Conservation (phyloP, 2,888 invertebrate genomes). For the Tinea trinotella region DNA sequence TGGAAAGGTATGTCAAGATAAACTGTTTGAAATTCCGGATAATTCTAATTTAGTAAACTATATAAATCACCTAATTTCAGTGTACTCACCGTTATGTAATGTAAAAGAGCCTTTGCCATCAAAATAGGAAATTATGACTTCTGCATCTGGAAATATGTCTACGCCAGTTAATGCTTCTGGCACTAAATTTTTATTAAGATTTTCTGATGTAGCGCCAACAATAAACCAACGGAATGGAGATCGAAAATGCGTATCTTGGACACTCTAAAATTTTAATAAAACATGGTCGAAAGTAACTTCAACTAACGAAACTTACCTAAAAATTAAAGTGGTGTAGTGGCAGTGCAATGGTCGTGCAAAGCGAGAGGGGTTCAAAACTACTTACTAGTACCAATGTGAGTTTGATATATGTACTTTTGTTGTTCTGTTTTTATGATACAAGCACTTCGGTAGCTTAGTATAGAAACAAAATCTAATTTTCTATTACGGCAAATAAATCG, state of each 20-base stretch:
- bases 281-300: too few relatives aligned
- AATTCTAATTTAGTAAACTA: conserved; percentile 35
- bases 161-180: conserved; percentile 31
- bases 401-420: too few relatives aligned
- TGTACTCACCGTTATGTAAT: conserved; percentile 25
- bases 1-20: background rate
- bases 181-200: conserved; percentile 23
- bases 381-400: too few relatives aligned
- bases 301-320: background rate
- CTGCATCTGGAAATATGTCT: conserved; percentile 42
- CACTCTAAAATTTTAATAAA: conserved; percentile 38
- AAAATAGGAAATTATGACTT: conserved; percentile 35
- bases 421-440: too few relatives aligned
- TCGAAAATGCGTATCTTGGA: conserved; percentile 34
- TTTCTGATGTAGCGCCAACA: conserved; percentile 26
- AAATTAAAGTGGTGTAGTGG: too few relatives aligned
- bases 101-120: conserved; percentile 28
- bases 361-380: too few relatives aligned
- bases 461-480: background rate
- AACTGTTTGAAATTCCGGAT: background rate
- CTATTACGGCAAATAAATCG: too few relatives aligned
- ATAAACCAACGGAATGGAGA: conserved; percentile 54
- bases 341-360: too few relatives aligned
- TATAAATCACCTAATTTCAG: too few relatives aligned
- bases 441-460: too few relatives aligned